Conservation (phyloP, 2,888 invertebrate genomes). For the Germaria angustata region DNA sequence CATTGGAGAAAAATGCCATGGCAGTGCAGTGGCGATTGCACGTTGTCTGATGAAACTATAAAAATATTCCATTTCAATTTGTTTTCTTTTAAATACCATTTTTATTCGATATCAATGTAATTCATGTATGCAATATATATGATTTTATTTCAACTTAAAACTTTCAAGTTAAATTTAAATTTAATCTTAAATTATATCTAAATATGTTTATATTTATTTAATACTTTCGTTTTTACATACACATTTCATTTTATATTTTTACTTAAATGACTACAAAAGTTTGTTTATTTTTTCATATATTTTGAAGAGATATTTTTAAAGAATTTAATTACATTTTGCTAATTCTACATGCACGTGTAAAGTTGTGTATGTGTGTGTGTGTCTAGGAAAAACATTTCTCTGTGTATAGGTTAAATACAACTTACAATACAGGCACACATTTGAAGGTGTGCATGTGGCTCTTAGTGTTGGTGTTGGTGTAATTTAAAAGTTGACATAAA, state of each 20-base stretch:
- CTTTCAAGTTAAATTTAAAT: conserved; percentile 28
- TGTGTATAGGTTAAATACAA: background rate
- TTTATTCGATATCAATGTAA: conserved; percentile 61
- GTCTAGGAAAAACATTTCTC: background rate
- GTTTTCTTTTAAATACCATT: too few species aligned
- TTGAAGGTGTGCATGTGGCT: background rate
- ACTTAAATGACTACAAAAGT: conserved; percentile 36
- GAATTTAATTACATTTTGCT: conserved; percentile 54
- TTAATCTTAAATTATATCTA: conserved; percentile 31
- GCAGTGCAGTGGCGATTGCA: too few species aligned
- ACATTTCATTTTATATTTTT: conserved; percentile 19
- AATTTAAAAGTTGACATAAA: conserved; percentile 2
- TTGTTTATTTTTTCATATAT: background rate
- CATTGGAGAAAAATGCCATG: too few species aligned
- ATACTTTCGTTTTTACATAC: conserved; percentile 16
- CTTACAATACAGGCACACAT: background rate
- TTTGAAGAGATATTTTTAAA: conserved; percentile 9
- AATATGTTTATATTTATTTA: background rate
- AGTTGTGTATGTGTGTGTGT: background rate
- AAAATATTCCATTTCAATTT: too few species aligned
- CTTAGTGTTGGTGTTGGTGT: background rate
- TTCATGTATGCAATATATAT: conserved; percentile 63
- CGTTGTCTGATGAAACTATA: too few species aligned
- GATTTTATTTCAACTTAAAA: conserved; percentile 16
- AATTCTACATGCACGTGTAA: conserved; percentile 3